These are phyloP conservation scores for Pandemis heparana DNA, from an alignment of 2,888 invertebrate species.

Conservation along the genomic window DNA sequence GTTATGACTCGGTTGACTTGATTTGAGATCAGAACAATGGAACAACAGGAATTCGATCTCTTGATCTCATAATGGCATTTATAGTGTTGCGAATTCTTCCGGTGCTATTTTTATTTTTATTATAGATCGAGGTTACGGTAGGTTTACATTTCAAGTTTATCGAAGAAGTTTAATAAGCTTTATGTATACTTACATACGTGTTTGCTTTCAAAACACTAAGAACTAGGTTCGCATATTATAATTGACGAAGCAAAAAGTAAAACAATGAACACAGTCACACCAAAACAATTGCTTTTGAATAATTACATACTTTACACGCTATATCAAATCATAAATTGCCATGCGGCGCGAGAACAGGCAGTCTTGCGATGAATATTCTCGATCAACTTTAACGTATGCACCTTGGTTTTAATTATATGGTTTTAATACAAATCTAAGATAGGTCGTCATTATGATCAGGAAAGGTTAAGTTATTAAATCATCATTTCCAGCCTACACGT, in stretches of 20 bases:
- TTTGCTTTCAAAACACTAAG: neutral
- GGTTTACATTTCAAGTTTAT: constrained; percentile 14
- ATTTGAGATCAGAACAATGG: constrained; percentile 40
- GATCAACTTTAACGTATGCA: constrained; percentile 12
- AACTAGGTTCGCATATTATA: neutral
- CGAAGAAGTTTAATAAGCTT: neutral
- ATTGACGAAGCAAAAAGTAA: neutral
- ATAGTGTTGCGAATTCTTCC: constrained; percentile 41
- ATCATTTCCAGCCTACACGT: too few species aligned
- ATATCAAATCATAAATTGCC: constrained; percentile 37
- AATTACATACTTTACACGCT: constrained; percentile 6
- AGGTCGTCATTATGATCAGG: too few species aligned
- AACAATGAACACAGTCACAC: constrained; percentile 9
- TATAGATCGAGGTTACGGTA: constrained; percentile 38
- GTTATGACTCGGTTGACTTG: constrained; percentile 42
- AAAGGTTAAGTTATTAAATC: too few species aligned
- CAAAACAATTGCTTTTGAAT: constrained; percentile 11
- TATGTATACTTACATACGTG: neutral
- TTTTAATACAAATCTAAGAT: constrained; percentile 12
- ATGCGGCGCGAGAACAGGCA: constrained; percentile 7
- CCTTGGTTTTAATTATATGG: constrained; percentile 32
- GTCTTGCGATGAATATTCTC: constrained; percentile 9
- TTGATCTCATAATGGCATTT: constrained; percentile 37
- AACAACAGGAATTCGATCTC: constrained; percentile 41
- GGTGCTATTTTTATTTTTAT: constrained; percentile 34